Base-by-base conservation (phyloP, 2,888 invertebrate species). In the Ochropleura leucogaster region DNA sequence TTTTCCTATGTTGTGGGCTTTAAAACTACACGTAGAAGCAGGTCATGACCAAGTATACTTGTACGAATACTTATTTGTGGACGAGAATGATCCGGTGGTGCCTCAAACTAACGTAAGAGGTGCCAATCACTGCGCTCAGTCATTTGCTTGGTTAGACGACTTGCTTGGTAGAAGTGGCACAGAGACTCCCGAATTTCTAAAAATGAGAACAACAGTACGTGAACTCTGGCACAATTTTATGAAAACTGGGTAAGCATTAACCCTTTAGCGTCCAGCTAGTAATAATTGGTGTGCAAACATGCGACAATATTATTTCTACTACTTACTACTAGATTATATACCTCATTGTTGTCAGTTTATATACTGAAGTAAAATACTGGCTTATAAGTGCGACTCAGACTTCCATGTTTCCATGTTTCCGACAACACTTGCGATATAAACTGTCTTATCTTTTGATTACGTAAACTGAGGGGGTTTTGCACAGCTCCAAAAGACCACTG, bases 31-130 rank as follows among this genome's bases (percentile, higher is more conserved):
- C 64, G 82, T 85, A 0, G 84, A 90, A 72, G 88, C 89, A 59
- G 92, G 93, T 1, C 88, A 93, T 77, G 70, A 91, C 60, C 77
- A 91, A 76, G 77, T 94, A 18, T 94, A 91, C 79, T 79, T 94
- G 66, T 94, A 93, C 65, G 88, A 92, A 74, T 94, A 90, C 77
- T 87, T 89, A 3, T 94, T 89, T 80, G 87, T 87, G 7, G 90
- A 92, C 66, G 84, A 90, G 4, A 77, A 85, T 40, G 73, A 76
- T 18, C 82, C 87, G 8, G 68, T 79, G 0, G 86, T 92, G 8
- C 87, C 87, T 6, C 47, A 90, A n/a, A 90, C 90, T 12, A 73
- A 87, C 0, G 73, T 89, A 5, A 77, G 84, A 3, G 92, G 91
- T 0, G 91, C 90, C 4, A 70, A 60, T 0, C 92, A 94, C 67